Evolutionary conservation across 2,888 invertebrate species (phyloP).

Genomic region (Meghimatium bilineatum): DNA sequence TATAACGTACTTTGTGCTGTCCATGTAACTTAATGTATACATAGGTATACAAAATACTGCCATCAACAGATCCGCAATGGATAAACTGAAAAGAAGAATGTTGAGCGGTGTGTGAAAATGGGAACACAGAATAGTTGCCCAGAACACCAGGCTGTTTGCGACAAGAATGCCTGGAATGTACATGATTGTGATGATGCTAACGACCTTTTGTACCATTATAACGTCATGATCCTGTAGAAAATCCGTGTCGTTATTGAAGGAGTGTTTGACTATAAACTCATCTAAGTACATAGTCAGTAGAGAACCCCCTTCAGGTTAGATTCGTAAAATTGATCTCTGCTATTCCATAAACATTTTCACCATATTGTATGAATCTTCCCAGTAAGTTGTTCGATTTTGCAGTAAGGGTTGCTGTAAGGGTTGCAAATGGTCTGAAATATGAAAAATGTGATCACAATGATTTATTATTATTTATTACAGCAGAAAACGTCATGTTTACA

Average conservation of each 20-base stretch:
- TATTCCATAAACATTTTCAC: too few species aligned
- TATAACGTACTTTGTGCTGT: neutral
- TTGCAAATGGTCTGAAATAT: too few species aligned
- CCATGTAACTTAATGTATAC: neutral
- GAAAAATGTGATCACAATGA: too few species aligned
- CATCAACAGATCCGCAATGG: slow-evolving; percentile 51
- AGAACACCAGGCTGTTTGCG: slow-evolving; percentile 15
- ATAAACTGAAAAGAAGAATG: slow-evolving; percentile 6
- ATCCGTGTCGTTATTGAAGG: neutral
- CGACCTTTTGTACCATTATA: neutral
- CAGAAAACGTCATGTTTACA: too few species aligned
- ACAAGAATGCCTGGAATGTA: neutral
- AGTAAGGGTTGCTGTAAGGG: too few species aligned
- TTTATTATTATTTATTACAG: too few species aligned
- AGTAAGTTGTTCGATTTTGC: too few species aligned
- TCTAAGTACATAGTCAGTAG: neutral
- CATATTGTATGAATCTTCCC: too few species aligned
- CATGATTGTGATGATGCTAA: neutral
- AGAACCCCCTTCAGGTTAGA: neutral
- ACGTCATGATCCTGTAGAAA: neutral
- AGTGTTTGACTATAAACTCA: neutral
- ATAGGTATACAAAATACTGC: slow-evolving; percentile 53
- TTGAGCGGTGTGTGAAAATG: neutral
- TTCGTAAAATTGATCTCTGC: neutral
- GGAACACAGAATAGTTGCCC: slow-evolving; percentile 8